These are phyloP conservation scores for Pterostichus madidus DNA, from an alignment of 2,888 invertebrate species.

Conservation along the genomic window DNA sequence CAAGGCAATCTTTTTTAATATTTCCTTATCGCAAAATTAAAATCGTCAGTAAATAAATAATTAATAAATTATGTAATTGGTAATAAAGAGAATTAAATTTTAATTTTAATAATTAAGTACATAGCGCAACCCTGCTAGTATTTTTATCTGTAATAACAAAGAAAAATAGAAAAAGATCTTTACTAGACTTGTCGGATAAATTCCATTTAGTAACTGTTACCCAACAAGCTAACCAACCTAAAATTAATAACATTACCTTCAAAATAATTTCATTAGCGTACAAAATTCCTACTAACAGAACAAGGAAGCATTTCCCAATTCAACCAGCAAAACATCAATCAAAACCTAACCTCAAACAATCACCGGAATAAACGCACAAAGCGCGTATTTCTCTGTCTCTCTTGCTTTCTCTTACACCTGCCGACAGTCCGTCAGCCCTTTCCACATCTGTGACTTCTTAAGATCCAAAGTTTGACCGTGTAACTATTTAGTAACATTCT, in stretches of 20 bases:
- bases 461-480: not conserved
- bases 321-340: slow-evolving; percentile 43
- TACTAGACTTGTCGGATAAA: too few relatives aligned
- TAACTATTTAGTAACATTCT: slow-evolving; percentile 42
- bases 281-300: not conserved
- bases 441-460: slow-evolving; percentile 1
- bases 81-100: too few relatives aligned
- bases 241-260: slow-evolving; percentile 16
- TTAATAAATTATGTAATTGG: too few relatives aligned
- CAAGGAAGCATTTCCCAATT: not conserved
- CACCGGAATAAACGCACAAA: not conserved
- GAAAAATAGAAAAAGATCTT: too few relatives aligned
- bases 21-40: too few relatives aligned
- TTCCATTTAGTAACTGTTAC: too few relatives aligned
- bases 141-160: too few relatives aligned
- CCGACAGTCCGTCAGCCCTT: not conserved
- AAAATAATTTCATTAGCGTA: slow-evolving; percentile 38
- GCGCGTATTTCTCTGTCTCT: not conserved
- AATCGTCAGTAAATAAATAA: too few relatives aligned
- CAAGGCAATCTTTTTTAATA: too few relatives aligned
- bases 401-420: not conserved
- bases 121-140: too few relatives aligned
- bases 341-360: slow-evolving; percentile 33
- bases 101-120: too few relatives aligned
- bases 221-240: not conserved